Evolutionary conservation across 2,797 vertebrate genomes (phyloP), one percentile per base, ranked within the genome.

Genomic region (Amniataba percoides): DNA sequence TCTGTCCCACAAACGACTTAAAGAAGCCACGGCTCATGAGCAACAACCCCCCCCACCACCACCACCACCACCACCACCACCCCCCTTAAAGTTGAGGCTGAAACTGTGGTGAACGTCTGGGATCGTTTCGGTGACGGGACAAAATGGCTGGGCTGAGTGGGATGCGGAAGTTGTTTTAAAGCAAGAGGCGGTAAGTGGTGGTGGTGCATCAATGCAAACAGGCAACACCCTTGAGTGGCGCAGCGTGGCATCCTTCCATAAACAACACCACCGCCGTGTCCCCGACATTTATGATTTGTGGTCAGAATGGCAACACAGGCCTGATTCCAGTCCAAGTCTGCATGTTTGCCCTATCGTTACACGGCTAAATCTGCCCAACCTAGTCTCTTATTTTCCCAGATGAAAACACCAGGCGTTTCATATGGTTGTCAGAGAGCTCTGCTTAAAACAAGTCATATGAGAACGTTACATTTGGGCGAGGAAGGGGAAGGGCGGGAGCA

Each of bases 141-240:
- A 90, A 90, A 91, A 88, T 88, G 87, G 85, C 84, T 88, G 87
- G 86, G 74, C 62, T 55, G 82, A 89, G 78, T 74, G 77, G 78
- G 86, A 87, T 78, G 83, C 79, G 77, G 85, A 92, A 89, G 78
- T 88, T 91, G 88, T 92, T 91, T 92, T 92, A 92, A 88, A 91
- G 89, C 89, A 76, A 87, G 80, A 82, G 85, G 86, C 68, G 52
- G 82, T 89, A 91, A 91, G 90, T 89, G 81, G 91, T 84, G 87
- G 90, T 91, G 90, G 92, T 72, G 86, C 87, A 90, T 94, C 87
- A 89, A 83, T 87, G 91, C 90, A 94, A 95, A 94, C 93, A 94
- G 93, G 86, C 92, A 94, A 94, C 93, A 93, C 91, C 92, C 93
- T 93, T 80, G 88, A 94, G 94, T 94, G 92, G 90, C 71, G 83